Evolutionary conservation across 2,113 vertebrate genomes (phyloP).

Genomic region (Saccopteryx bilineata): DNA sequence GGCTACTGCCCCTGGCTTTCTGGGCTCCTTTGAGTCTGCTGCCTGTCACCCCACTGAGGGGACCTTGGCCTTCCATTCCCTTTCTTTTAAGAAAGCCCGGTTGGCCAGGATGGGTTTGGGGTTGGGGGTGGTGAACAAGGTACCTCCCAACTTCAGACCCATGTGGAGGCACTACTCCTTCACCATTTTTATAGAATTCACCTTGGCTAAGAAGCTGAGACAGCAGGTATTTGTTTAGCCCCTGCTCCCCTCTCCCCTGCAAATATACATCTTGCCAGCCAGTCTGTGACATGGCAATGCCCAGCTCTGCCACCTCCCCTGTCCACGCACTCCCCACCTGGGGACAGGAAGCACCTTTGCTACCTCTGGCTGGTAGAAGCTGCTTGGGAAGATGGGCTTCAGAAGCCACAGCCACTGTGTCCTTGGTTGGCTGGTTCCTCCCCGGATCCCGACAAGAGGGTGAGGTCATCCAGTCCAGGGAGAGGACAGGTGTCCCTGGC

Average conservation of each 20-base stretch:
- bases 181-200: background rate
- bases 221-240: background rate
- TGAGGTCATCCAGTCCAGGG: constrained; percentile 79
- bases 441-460: constrained; percentile 57
- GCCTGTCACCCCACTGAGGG: background rate
- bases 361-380: background rate
- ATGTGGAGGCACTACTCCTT: background rate
- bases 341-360: background rate
- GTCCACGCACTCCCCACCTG: background rate
- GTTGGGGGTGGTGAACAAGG: background rate
- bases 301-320: background rate
- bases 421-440: constrained; percentile 74
- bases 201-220: background rate
- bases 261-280: background rate
- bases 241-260: background rate
- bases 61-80: background rate
- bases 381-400: background rate
- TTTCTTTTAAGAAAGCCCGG: background rate
- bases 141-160: background rate
- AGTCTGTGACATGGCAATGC: background rate
- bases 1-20: constrained; percentile 28
- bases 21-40: constrained; percentile 57
- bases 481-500: constrained; percentile 84
- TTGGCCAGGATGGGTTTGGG: background rate
- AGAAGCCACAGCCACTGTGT: constrained; percentile 17